Percentiles rank a stretch among this genome's conserved stretches.
Conservation (phyloP, 2,888 invertebrate genomes). For the Neoaliturus tenellus region DNA sequence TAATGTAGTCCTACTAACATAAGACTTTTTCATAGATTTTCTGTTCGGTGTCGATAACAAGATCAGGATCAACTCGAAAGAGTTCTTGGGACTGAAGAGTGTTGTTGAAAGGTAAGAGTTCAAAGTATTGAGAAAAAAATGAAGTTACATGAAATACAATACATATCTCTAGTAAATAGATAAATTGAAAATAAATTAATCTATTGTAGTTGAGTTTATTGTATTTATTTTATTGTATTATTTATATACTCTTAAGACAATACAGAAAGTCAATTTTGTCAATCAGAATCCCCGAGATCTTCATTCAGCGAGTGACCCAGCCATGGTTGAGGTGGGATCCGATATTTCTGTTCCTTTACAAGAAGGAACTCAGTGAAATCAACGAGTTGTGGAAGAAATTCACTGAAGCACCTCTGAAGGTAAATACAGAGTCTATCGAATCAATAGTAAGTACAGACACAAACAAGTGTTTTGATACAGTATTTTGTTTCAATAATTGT, state of each 20-base stretch:
- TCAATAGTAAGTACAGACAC: not conserved
- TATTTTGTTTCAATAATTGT: no score
- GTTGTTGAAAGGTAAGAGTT: constrained; percentile 72
- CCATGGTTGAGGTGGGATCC: constrained; percentile 5
- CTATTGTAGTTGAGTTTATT: no score
- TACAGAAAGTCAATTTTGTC: not conserved
- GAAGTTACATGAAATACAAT: no score
- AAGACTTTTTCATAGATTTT: constrained; percentile 27
- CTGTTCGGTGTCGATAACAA: constrained; percentile 19
- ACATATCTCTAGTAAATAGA: no score
- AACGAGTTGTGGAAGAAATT: not conserved
- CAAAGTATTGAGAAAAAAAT: no score
- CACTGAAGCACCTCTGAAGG: not conserved
- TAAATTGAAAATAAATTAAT: no score
- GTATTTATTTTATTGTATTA: no score
- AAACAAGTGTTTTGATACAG: no score
- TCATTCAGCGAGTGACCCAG: not conserved
- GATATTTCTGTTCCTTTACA: not conserved
- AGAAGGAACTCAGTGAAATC: not conserved
- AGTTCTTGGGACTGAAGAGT: constrained; percentile 71
- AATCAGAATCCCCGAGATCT: not conserved
- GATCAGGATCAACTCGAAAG: constrained; percentile 72
- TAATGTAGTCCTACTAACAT: no score
- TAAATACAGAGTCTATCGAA: not conserved
- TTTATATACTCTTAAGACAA: no score